A percentile compares a stretch with the other conserved stretches of the same genome.
phyloP scores from a whole-genome alignment of 2,888 invertebrate genomes.

The Harpalus rufipes region DNA sequence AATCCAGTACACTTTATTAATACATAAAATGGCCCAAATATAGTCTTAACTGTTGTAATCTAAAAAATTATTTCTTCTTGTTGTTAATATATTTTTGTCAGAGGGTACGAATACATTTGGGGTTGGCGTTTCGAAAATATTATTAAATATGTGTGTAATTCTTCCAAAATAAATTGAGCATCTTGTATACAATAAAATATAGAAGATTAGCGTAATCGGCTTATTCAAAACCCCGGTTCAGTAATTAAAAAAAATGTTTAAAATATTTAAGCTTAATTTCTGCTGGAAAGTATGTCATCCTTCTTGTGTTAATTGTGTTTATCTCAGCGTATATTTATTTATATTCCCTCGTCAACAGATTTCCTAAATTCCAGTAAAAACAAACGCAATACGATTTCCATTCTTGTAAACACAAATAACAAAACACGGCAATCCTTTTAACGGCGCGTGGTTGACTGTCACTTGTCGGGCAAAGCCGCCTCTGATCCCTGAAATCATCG shows the following conservation, averaged over 20 bases:
- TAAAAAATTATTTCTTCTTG: too few relatives aligned
- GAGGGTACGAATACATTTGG: too few relatives aligned
- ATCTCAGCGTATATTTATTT: conserved; percentile 30
- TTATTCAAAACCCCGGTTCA: background rate
- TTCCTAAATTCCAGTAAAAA: conserved; percentile 36
- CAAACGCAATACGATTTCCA: conserved; percentile 46
- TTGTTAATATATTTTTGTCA: too few relatives aligned
- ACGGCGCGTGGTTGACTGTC: conserved; percentile 21
- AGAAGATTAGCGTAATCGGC: conserved; percentile 28
- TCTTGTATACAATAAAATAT: conserved; percentile 43
- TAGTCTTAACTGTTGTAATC: too few relatives aligned
- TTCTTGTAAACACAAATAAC: conserved; percentile 55
- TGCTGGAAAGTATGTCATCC: background rate
- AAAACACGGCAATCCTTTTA: conserved; percentile 50
- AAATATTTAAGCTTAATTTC: conserved; percentile 29
- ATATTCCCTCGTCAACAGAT: conserved; percentile 23
- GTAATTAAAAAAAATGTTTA: conserved; percentile 42
- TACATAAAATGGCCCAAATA: too few relatives aligned
- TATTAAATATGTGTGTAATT: background rate
- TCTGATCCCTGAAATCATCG: conserved; percentile 63
- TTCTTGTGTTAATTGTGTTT: conserved; percentile 7
- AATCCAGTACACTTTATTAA: too few relatives aligned
- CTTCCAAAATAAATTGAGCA: background rate
- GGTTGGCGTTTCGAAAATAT: too few relatives aligned
- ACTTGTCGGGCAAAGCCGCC: conserved; percentile 53